Base-by-base conservation (phyloP, 1,140 invertebrate species). In the Rhagoletis pomonella region DNA sequence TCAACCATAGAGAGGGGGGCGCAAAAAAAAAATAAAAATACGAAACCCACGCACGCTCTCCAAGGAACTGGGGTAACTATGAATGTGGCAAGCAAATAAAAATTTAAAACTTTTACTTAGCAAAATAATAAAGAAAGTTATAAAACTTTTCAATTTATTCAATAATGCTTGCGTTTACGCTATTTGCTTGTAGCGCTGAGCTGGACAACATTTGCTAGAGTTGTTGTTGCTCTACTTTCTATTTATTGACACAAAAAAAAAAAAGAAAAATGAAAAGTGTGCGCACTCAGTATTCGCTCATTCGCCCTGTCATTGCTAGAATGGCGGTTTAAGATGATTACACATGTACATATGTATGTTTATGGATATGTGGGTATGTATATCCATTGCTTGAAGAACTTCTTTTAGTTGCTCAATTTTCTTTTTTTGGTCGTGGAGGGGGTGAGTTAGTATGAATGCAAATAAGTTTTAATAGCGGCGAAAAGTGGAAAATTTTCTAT, bases 101-200 rank as follows among this genome's bases (percentile, higher is more conserved):
- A 73, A 73, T 14, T 73, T 50, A 17, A 73, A 47, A 73, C 69
- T 73, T 73, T 73, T 73, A 14, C 69, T n/a, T 67, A 67, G 64
- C 29, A 67, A 67, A 67, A 73, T 73, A 73, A 73, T 14, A 62
- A 62, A 12, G 17, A 62, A 62, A 73, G 29, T 50, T 50, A 10
- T 29, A 5, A 81, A 81, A 81, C 47, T 81, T 81, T 81, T 81
- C 73, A 81, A 81, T 81, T 81, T 81, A 81, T 81, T 81, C 73
- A 81, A 81, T 81, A 81, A 81, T 47, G 73, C 19, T 81, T 81
- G 73, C 73, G 67, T 73, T 42, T 42, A 73, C 39, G 73, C 44
- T 55, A 5, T n/a, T 44, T 73, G 42, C 47, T 73, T 14, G 39
- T 7, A 29, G 29, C 29, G 29, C 29, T 29, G 64, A n/a, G 14